Evolutionary conservation across 2,113 vertebrate species (phyloP).

Genomic region (Argyrosomus japonicus): DNA sequence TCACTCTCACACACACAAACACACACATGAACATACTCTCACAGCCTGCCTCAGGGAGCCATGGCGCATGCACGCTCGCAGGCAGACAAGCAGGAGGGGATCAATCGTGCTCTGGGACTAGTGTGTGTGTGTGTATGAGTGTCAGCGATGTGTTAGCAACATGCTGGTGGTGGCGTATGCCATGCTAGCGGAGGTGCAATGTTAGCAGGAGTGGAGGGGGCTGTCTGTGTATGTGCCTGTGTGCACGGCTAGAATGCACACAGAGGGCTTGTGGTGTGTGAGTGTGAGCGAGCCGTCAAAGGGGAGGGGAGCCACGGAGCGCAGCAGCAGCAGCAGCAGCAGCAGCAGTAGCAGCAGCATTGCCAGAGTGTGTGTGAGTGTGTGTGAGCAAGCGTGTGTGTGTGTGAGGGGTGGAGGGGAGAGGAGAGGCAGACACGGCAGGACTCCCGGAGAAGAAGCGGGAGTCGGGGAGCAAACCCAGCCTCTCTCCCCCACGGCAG

Average conservation of each 20-base stretch:
- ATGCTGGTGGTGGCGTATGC: constrained; percentile 68
- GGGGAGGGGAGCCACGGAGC: constrained; percentile 75
- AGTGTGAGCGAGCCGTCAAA: constrained; percentile 76
- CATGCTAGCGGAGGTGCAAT: constrained; percentile 70
- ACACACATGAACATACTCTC: constrained; percentile 48
- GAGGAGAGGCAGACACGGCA: constrained; percentile 75
- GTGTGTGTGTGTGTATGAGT: constrained; percentile 56
- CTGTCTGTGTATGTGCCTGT: constrained; percentile 68
- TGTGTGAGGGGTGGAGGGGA: constrained; percentile 74
- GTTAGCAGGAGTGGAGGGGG: constrained; percentile 65
- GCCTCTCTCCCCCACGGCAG: constrained; percentile 75
- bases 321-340: constrained; percentile 63
- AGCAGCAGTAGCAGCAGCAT: constrained; percentile 45
- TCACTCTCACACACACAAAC: constrained; percentile 37
- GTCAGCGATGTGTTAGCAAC: constrained; percentile 67
- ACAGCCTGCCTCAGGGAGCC: constrained; percentile 69
- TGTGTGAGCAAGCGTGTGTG: constrained; percentile 61
- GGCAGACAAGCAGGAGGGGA: constrained; percentile 68
- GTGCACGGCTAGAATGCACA: constrained; percentile 74
- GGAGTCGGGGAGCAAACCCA: constrained; percentile 73
- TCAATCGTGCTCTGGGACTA: constrained; percentile 69
- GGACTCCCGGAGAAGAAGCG: constrained; percentile 77
- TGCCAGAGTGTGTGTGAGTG: constrained; percentile 69
- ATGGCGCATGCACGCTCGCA: constrained; percentile 68
- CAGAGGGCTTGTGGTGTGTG: constrained; percentile 70